Evolutionary conservation across 2,888 invertebrate genomes (phyloP), one percentile per base, ranked within the genome.

Genomic region (Platypus cylindrus): DNA sequence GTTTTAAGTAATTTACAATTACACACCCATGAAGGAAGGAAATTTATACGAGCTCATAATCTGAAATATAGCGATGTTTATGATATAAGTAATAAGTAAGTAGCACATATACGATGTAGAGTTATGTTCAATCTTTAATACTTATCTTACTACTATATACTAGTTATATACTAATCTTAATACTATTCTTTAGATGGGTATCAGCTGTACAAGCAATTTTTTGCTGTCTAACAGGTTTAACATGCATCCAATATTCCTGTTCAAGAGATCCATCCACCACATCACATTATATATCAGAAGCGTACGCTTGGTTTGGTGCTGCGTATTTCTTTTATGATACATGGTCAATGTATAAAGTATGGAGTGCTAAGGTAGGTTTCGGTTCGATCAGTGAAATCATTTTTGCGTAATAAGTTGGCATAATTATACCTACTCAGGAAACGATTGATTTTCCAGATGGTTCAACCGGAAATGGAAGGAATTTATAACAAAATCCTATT

Each of bases 281-380:
- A 3, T 76, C 75, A 1, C 79, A 80, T 61, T 77, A 73, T 54
- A 70, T 78, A 52, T 78, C 78, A 32, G 77, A 81, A 52, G 78
- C 77, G 1, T 81, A 81, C 58, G 79, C 78, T 0, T 81, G 80
- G 79, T 80, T 81, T 55, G 81, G 80, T 2, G 77, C 80, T 18
- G 77, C 80, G 0, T 80, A 80, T 60, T 80, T 80, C 60, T 75
- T 80, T 64, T 80, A 81, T 52, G 81, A 81, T 59, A 78, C 80
- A 45, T 78, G 80, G 76, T 78, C 78, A 13, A 81, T 81, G 81
- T 81, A 80, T 49, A 70, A 72, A 61, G 80, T 80, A 39, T 73
- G 75, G 52, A 49, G 45, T 29, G 43, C 48, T 13, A 48, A 52
- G 37, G 38, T 41, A 23, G n/a, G n/a, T n/a, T n/a, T n/a, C n/a